Base-by-base conservation (phyloP, 2,888 invertebrate species). In the Villa cingulata region DNA sequence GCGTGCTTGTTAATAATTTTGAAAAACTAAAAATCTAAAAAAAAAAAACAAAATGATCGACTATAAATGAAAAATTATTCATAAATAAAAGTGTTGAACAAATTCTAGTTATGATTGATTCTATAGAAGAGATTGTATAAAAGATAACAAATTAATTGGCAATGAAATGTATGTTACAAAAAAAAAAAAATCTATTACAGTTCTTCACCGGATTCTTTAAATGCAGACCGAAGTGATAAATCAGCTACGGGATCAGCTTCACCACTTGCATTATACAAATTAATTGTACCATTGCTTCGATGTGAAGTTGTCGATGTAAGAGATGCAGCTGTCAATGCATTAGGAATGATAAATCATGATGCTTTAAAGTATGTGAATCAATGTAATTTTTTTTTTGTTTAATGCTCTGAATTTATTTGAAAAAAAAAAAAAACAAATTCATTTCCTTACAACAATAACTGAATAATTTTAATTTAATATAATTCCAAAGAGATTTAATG, bases 301-400 rank as follows among this genome's bases (percentile, higher is more conserved):
- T 95, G 92, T 70, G 98, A 98, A 69, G 84, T 86, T 46, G 78
- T 80, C 2, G 97, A 98, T 65, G 90, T 98, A 53, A 73, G 96
- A 50, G 96, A 97, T 70, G 86, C 94, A 1, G 91, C 91, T 7
- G 88, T 96, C 15, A 80, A 86, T 56, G 96, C 96, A 2, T 78
- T 96, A 52, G 97, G 97, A 45, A 87, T 91, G 72, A 87, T 94
- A 61, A 98, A 97, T 70, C 84, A 91, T 17, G 85, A 87, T 56
- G 92, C 95, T 10, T 78, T 97, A 52, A 92, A 92, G 92, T 95
- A 72, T 74, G 76, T 71, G 47, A n/a, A n/a, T n/a, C n/a, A n/a
- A n/a, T n/a, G 27, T 27, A 9, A 27, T 10, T 9, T 27, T 27
- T 27, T 27, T 27, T 27, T 27, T 10, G 2, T 27, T 10, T 27